Evolutionary conservation across 1,140 invertebrate species (phyloP), one percentile per base, ranked within the genome.

Genomic region (Cepaea nemoralis): DNA sequence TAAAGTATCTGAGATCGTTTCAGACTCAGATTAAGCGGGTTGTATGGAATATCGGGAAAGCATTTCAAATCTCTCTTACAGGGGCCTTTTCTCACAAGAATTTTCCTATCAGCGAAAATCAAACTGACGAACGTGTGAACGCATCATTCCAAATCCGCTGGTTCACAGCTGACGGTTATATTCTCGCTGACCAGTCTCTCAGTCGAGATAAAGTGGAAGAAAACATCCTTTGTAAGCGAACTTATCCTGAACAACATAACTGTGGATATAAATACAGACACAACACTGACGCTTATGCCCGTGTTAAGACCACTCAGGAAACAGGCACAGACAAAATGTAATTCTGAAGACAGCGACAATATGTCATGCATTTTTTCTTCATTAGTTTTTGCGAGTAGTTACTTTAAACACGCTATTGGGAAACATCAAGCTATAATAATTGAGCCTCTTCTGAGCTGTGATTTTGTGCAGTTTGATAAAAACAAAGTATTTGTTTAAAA

Each of bases 161-260:
- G 59, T 63, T 63, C n/a, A 31, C 6, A 63, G 3, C 33, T 63
- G 16, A 63, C 16, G 59, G 59, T 19, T 63, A 6, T 19, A 1
- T 45, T 8, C 69, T 24, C 10, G 22, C 35, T 39, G 40, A 45
- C 22, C 6, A 27, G 3, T 45, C 40, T 5, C 22, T 71, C 69
- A 39, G 69, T 71, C 40, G 69, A 45, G 69, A 71, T 10, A 3
- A 71, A 71, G 37, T 24, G 10, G 59, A 63, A n/a, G n/a, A n/a
- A n/a, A 63, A 63, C 19, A 63, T 63, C 33, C 33, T 3, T 63
- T 31, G 59, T 63, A 6, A 8, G 1, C 33, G 59, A 63, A 31
- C n/a, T 63, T 6, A 63, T 63, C 59, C 10, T 10, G 33, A 63
- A 63, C 0, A 63, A 31, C 22, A 63, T 63, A 63, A 31, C 5